These are phyloP conservation scores for Pemphigus obesinymphae DNA, from an alignment of 1,140 invertebrate genomes.

Conservation along the genomic window DNA sequence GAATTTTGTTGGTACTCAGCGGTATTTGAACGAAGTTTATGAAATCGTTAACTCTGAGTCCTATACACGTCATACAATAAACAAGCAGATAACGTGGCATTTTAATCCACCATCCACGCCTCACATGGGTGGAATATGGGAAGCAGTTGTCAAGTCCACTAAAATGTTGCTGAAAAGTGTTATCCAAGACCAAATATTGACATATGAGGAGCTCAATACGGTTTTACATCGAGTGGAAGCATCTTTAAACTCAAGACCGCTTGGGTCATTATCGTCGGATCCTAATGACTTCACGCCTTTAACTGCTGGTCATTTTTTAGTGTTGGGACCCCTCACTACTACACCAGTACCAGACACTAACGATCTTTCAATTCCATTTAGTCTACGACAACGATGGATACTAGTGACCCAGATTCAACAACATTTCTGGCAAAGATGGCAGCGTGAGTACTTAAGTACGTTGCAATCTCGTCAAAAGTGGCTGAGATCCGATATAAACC, in stretches of 20 bases:
- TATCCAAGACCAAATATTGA: constrained; percentile 44
- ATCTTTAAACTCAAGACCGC: constrained; percentile 49
- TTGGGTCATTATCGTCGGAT: constrained; percentile 24
- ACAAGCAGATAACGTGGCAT: constrained; percentile 34
- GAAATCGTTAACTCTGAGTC: neutral
- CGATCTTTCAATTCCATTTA: constrained; percentile 6
- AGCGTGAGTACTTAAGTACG: neutral
- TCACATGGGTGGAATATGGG: constrained; percentile 50
- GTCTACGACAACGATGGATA: constrained; percentile 44
- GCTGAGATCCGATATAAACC: neutral
- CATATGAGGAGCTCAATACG: constrained; percentile 47
- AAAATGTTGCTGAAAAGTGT: constrained; percentile 48
- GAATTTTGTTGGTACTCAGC: constrained; percentile 49
- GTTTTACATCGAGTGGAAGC: constrained; percentile 48
- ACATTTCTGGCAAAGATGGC: neutral
- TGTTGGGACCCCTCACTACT: constrained; percentile 46
- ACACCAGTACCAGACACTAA: neutral
- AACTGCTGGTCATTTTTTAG: constrained; percentile 46
- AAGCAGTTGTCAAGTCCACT: constrained; percentile 48
- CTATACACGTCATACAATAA: neutral
- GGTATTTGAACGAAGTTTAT: constrained; percentile 41
- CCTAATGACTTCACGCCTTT: constrained; percentile 5
- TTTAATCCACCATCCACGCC: constrained; percentile 48
- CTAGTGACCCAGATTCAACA: constrained; percentile 39
- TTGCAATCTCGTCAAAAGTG: neutral